Evolutionary conservation across 2,888 invertebrate species (phyloP).

Genomic region (Agonum fuliginosum): DNA sequence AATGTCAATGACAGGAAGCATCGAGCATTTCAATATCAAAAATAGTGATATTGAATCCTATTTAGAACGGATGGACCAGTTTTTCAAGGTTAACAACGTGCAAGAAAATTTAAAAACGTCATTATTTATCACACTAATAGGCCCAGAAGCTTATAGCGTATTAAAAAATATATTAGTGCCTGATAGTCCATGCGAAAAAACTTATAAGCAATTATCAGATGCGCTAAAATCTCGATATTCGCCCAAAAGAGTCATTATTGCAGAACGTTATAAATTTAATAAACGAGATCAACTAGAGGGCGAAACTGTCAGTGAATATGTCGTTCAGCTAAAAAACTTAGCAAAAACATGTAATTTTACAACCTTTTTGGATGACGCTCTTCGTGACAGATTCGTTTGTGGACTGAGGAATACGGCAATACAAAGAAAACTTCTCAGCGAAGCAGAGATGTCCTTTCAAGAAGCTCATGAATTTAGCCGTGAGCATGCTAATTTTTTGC

Average conservation of each 20-base stretch:
- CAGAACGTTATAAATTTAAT: constrained; percentile 65
- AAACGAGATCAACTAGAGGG: constrained; percentile 62
- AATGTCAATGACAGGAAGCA: constrained; percentile 60
- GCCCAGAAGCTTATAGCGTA: constrained; percentile 62
- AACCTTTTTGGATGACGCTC: constrained; percentile 63
- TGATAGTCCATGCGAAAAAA: constrained; percentile 58
- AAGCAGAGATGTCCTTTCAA: constrained; percentile 60
- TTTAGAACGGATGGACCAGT: constrained; percentile 64
- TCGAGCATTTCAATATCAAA: constrained; percentile 61
- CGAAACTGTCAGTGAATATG: constrained; percentile 62
- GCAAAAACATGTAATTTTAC: constrained; percentile 64
- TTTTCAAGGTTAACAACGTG: constrained; percentile 63
- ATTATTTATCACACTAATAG: constrained; percentile 64
- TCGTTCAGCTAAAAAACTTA: constrained; percentile 63
- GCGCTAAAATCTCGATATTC: constrained; percentile 60
- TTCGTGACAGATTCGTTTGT: constrained; percentile 64
- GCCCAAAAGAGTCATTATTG: constrained; percentile 63
- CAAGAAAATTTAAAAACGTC: constrained; percentile 61
- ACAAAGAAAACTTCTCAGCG: constrained; percentile 61
- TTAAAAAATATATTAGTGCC: constrained; percentile 62
- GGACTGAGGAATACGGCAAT: constrained; percentile 62
- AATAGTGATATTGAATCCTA: constrained; percentile 60
- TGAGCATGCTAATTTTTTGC: constrained; percentile 35
- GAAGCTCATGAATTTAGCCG: constrained; percentile 58
- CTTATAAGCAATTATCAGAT: constrained; percentile 61